Conservation (phyloP, 2,113 vertebrate genomes). For the Takifugu bimaculatus region DNA sequence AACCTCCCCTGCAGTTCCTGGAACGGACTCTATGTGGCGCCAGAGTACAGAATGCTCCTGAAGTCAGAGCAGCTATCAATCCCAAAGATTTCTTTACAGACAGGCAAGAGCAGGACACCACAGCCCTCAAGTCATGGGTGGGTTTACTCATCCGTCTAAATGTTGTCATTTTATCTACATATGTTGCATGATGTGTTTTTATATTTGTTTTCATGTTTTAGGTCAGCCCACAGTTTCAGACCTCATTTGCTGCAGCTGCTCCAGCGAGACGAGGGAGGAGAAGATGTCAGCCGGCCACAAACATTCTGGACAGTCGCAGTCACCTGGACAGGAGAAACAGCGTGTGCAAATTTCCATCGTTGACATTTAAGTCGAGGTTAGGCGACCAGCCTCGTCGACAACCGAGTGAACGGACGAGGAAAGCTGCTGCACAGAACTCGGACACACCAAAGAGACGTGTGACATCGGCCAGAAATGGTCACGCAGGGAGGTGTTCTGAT, state of each 20-base stretch:
- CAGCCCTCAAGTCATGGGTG: slow-evolving; percentile 63
- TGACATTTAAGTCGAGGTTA: slow-evolving; percentile 70
- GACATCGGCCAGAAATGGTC: slow-evolving; percentile 9
- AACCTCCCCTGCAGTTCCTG: slow-evolving; percentile 78
- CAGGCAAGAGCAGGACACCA: slow-evolving; percentile 38
- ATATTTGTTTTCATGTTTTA: slow-evolving; percentile 35
- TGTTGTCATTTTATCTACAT: background rate
- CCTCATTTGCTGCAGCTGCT: slow-evolving; percentile 23
- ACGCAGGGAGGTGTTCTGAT: background rate
- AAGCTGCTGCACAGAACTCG: background rate
- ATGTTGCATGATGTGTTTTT: background rate
- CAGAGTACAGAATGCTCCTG: slow-evolving; percentile 61
- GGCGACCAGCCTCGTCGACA: slow-evolving; percentile 22
- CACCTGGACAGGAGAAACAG: slow-evolving; percentile 57
- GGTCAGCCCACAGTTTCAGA: slow-evolving; percentile 85
- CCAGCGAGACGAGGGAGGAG: slow-evolving; percentile 35
- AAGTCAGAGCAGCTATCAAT: slow-evolving; percentile 56
- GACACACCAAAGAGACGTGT: slow-evolving; percentile 27
- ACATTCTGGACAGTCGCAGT: slow-evolving; percentile 39
- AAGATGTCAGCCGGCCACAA: slow-evolving; percentile 32
- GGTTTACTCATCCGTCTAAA: background rate
- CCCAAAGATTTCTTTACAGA: slow-evolving; percentile 75
- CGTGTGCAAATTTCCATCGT: slow-evolving; percentile 73
- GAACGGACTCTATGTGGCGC: slow-evolving; percentile 76
- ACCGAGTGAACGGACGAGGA: slow-evolving; percentile 15